A percentile compares a stretch with the other conserved stretches of the same genome.
Conservation (phyloP, 2,797 vertebrate genomes). For the Lepidocolaptes lacrymiger region DNA sequence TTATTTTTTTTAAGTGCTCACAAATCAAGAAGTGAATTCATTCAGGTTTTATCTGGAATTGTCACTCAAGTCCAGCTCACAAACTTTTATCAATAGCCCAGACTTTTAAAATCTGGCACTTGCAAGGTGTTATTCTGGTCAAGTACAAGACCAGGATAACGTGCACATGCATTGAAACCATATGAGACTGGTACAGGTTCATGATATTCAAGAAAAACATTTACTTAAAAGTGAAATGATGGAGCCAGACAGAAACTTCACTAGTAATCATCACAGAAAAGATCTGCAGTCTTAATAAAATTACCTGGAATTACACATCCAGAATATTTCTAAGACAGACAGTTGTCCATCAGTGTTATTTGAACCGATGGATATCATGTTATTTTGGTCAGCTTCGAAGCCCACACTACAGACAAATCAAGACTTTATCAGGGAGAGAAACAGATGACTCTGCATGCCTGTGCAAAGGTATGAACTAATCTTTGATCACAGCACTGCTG, state of each 20-base stretch:
- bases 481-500: slow-evolving; percentile 38
- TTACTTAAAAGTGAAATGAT: not conserved
- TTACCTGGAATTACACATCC: not conserved
- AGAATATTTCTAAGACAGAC: not conserved
- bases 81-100: not conserved
- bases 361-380: not conserved
- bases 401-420: not conserved
- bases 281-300: not conserved
- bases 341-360: not conserved
- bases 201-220: not conserved
- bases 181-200: not conserved
- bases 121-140: not conserved
- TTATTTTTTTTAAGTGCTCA: not conserved
- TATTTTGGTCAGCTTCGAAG: not conserved
- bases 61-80: not conserved
- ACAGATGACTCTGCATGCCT: not conserved
- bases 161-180: not conserved
- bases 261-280: not conserved
- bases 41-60: not conserved
- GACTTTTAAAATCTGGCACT: not conserved
- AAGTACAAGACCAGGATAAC: not conserved
- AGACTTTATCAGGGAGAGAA: slow-evolving; percentile 8
- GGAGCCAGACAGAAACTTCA: not conserved
- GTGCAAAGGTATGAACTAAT: not conserved
- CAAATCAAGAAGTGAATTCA: not conserved